Evolutionary conservation across 2,888 invertebrate genomes (phyloP).

Genomic region (Philonicus albiceps): DNA sequence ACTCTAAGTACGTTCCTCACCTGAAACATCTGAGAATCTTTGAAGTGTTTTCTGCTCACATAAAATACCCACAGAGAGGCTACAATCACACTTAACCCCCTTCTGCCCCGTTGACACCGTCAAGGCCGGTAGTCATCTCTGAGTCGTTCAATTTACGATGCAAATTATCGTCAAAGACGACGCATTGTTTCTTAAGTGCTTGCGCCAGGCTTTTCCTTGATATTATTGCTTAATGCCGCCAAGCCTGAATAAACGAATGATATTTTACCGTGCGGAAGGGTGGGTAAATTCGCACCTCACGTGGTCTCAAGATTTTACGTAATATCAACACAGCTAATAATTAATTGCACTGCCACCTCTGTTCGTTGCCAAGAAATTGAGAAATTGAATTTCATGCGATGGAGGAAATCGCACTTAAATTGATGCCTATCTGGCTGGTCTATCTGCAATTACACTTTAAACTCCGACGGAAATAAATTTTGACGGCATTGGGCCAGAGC

Average conservation of each 20-base stretch:
- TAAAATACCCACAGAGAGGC: background rate
- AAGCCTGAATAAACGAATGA: background rate
- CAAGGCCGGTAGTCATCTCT: constrained; percentile 2
- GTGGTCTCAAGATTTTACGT: background rate
- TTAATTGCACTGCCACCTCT: background rate
- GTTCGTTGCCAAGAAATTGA: background rate
- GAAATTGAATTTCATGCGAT: background rate
- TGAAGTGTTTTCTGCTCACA: background rate
- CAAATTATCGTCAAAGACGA: constrained; percentile 19
- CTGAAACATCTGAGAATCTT: background rate
- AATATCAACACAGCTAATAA: background rate
- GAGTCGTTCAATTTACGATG: constrained; percentile 25
- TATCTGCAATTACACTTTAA: background rate
- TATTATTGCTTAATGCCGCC: background rate
- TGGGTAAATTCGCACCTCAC: background rate
- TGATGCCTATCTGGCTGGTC: background rate
- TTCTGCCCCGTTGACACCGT: background rate
- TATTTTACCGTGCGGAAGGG: background rate
- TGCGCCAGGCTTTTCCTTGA: background rate
- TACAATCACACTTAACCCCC: background rate
- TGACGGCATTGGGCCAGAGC: background rate
- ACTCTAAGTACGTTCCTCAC: background rate
- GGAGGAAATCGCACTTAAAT: background rate
- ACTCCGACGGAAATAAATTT: background rate
- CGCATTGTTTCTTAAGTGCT: background rate